Percentiles rank a stretch among this genome's conserved stretches.
Evolutionary conservation across 1,140 invertebrate species (phyloP).

Genomic region (Centruroides sculpturatus): DNA sequence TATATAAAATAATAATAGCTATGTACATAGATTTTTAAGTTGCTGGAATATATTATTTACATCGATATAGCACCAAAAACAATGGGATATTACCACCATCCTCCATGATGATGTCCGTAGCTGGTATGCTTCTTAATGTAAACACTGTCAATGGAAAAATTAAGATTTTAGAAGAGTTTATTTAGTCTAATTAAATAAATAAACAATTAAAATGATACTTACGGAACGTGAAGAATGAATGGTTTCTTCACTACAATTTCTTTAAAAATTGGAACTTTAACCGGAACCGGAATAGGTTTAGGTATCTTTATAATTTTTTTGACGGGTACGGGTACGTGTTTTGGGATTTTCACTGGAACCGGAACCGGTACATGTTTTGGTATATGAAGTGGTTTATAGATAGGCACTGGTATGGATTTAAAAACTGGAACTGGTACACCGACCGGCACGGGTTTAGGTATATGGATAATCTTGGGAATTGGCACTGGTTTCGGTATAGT

Average conservation of each 20-base stretch:
- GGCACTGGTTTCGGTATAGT: constrained; percentile 18
- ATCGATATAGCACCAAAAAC: too few species aligned
- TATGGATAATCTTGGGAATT: constrained; percentile 19
- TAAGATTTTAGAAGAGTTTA: too few species aligned
- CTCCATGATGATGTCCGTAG: too few species aligned
- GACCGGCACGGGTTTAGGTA: constrained; percentile 17
- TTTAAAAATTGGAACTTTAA: constrained; percentile 23
- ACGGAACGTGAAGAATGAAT: constrained; percentile 23
- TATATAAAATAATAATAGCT: too few species aligned
- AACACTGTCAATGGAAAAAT: too few species aligned
- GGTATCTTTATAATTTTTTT: constrained; percentile 23
- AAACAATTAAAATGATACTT: constrained; percentile 10
- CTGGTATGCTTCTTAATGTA: too few species aligned
- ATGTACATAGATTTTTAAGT: too few species aligned
- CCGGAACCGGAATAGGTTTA: constrained; percentile 20
- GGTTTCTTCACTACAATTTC: constrained; percentile 23
- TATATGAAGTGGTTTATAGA: constrained; percentile 17
- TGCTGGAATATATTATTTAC: too few species aligned
- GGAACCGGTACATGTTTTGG: constrained; percentile 18
- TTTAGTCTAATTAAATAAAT: neutral
- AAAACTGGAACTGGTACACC: constrained; percentile 17
- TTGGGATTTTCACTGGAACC: constrained; percentile 21
- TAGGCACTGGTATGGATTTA: constrained; percentile 15
- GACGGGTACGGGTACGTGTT: constrained; percentile 21
- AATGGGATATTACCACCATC: too few species aligned